Conservation (phyloP, 2,888 invertebrate genomes). For the Synergus itoensis region DNA sequence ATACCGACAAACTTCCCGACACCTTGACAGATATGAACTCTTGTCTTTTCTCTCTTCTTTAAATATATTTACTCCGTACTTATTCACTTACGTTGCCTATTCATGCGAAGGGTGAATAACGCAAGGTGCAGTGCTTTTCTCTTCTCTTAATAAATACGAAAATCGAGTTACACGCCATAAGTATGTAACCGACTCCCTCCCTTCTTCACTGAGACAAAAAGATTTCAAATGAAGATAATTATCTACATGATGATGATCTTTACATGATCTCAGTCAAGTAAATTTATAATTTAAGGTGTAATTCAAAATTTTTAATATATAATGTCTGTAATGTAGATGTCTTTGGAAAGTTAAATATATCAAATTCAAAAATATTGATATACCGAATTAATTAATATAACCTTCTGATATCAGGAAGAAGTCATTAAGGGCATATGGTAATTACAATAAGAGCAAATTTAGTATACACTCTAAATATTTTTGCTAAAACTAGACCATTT, state of each 20-base stretch:
- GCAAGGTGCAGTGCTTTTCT: constrained; percentile 37
- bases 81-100: constrained; percentile 27
- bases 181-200: not conserved
- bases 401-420: too few relatives aligned
- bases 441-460: too few relatives aligned
- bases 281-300: not conserved
- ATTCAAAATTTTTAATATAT: not conserved
- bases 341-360: not conserved
- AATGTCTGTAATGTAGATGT: not conserved
- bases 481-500: too few relatives aligned
- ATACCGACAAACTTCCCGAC: constrained; percentile 51
- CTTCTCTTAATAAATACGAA: not conserved
- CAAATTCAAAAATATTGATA: not conserved
- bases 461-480: too few relatives aligned
- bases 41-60: constrained; percentile 36
- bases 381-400: too few relatives aligned
- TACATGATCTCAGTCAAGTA: too few relatives aligned
- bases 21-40: constrained; percentile 54
- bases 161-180: constrained; percentile 1
- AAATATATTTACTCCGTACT: constrained; percentile 34
- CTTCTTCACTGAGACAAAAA: not conserved
- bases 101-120: constrained; percentile 10
- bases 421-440: too few relatives aligned
- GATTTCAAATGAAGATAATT: not conserved
- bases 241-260: not conserved